A percentile compares a stretch with the other conserved stretches of the same genome.
These are phyloP conservation scores for Uloborus plumipes DNA, from an alignment of 2,888 invertebrate species.

Conservation along the genomic window DNA sequence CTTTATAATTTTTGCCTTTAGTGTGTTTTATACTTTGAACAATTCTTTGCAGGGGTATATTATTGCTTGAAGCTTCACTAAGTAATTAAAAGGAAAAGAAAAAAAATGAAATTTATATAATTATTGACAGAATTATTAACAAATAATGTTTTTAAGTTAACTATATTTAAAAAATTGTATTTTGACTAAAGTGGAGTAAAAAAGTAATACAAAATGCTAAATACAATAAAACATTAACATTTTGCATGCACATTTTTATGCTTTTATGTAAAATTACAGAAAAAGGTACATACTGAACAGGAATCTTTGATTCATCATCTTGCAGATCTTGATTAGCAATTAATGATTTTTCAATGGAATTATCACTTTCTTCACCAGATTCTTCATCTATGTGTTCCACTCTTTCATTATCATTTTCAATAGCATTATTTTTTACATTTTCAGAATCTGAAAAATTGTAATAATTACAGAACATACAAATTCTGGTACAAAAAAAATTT, in stretches of 20 bases:
- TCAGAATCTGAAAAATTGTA: slow-evolving; percentile 32
- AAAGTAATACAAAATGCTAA: too few relatives aligned
- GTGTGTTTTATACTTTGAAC: slow-evolving; percentile 99
- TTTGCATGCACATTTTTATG: too few relatives aligned
- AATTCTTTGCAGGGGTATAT: slow-evolving; percentile 98
- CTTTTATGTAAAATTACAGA: neutral
- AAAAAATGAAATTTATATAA: neutral
- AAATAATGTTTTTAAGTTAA: too few relatives aligned
- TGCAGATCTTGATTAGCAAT: slow-evolving; percentile 26
- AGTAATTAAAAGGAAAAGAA: slow-evolving; percentile 1
- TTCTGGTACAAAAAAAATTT: too few relatives aligned
- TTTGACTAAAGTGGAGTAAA: too few relatives aligned
- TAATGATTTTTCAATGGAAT: slow-evolving; percentile 40
- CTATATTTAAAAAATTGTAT: too few relatives aligned
- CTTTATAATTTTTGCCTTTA: slow-evolving; percentile 90
- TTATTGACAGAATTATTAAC: too few relatives aligned
- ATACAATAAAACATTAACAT: too few relatives aligned
- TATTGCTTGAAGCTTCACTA: slow-evolving; percentile 72
- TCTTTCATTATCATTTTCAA: slow-evolving; percentile 57
- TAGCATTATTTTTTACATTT: slow-evolving; percentile 27
- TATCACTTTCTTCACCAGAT: slow-evolving; percentile 66
- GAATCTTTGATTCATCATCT: slow-evolving; percentile 63
- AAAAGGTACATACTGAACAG: slow-evolving; percentile 50
- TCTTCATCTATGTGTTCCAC: slow-evolving; percentile 64
- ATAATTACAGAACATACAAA: too few relatives aligned